Evolutionary conservation across 2,113 vertebrate genomes (phyloP).

Genomic region (Pangasianodon hypophthalmus): DNA sequence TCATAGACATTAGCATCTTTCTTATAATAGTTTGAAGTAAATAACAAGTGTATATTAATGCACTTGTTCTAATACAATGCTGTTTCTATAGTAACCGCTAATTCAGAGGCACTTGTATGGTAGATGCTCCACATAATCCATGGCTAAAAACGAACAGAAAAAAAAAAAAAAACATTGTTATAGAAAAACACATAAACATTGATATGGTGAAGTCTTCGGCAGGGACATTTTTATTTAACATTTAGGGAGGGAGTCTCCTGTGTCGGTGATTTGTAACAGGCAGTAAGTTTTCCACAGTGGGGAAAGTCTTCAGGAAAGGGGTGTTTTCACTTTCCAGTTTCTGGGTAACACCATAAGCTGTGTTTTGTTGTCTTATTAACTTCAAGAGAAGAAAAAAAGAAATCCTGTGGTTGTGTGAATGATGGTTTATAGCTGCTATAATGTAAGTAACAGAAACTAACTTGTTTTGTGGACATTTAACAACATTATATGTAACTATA

Average conservation of each 20-base stretch:
- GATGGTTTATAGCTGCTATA: not conserved
- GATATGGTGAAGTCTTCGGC: not conserved
- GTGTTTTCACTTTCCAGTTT: not conserved
- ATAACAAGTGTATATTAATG: no score
- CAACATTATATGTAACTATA: not conserved
- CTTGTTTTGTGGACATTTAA: not conserved
- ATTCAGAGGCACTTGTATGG: not conserved
- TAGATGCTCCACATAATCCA: not conserved
- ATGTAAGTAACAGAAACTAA: not conserved
- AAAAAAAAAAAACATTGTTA: not conserved
- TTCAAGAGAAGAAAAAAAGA: not conserved
- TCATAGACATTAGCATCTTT: not conserved
- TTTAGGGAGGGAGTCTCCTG: not conserved
- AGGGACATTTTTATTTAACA: not conserved
- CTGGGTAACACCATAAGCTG: not conserved
- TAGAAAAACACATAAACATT: not conserved
- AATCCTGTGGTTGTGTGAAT: not conserved
- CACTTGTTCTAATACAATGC: no score
- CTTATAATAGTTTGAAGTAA: not conserved
- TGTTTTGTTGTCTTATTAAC: not conserved
- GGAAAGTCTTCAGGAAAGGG: not conserved
- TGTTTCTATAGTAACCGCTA: not conserved
- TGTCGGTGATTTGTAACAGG: not conserved
- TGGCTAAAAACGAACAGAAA: not conserved
- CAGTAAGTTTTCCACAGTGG: not conserved